These are phyloP conservation scores for Neomorphus geoffroyi DNA, from an alignment of 2,797 vertebrate species.

Conservation along the genomic window DNA sequence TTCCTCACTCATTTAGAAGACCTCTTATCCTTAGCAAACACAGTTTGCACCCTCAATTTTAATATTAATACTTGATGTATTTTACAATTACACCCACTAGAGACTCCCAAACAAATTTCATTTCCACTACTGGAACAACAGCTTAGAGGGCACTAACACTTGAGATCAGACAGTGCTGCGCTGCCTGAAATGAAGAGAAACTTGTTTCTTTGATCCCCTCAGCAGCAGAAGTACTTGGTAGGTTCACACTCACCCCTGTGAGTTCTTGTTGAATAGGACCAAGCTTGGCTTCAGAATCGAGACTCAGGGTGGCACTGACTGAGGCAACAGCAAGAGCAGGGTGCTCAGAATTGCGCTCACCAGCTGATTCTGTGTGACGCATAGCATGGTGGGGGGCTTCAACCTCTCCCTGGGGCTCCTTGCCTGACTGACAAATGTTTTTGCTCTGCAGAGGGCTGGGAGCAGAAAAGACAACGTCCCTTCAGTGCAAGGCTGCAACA, in stretches of 20 bases:
- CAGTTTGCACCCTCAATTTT: background rate
- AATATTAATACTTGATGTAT: background rate
- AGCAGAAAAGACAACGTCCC: conserved; percentile 78
- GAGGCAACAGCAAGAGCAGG: conserved; percentile 68
- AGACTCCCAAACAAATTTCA: background rate
- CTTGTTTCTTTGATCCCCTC: background rate
- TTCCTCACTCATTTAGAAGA: background rate
- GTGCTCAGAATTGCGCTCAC: conserved; percentile 67
- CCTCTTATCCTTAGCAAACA: background rate
- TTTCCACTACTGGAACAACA: background rate
- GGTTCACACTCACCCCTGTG: conserved; percentile 76
- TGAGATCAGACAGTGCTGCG: background rate
- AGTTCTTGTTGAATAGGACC: conserved; percentile 69
- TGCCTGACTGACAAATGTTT: conserved; percentile 75
- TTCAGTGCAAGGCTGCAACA: conserved; percentile 70
- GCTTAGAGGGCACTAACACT: background rate
- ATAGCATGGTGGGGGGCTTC: conserved; percentile 62
- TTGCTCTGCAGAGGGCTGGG: conserved; percentile 80
- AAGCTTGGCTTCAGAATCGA: conserved; percentile 71
- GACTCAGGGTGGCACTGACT: conserved; percentile 59
- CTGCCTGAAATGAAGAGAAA: background rate
- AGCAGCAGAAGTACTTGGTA: conserved; percentile 38
- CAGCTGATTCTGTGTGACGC: conserved; percentile 67
- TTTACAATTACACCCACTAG: background rate
- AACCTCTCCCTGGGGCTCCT: conserved; percentile 75